Evolutionary conservation across 2,888 invertebrate species (phyloP), one percentile per base, ranked within the genome.

Genomic region (Platycnemis pennipes): DNA sequence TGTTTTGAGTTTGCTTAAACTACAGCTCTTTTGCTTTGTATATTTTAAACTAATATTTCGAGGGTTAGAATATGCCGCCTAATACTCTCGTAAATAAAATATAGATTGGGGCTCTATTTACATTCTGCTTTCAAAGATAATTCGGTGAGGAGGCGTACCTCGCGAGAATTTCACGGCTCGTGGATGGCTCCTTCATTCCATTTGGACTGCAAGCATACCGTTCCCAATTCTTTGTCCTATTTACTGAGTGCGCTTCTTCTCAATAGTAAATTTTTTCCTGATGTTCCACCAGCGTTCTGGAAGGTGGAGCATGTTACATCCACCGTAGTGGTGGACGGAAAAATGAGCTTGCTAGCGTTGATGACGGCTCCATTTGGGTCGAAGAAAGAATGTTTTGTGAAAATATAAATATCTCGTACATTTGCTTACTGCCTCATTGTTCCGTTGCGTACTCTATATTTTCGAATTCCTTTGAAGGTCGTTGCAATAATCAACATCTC

Each of bases 51-150:
- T 37, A 37, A 77, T 37, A 13, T 77, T 77, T 37, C 26, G 37
- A 37, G 16, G 13, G 16, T 0, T 1, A 11, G 77, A 77, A 13
- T 37, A 37, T 77, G 5, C 37, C 31, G 77, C 77, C 26, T 31
- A 49, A 26, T 63, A 77, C 37, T 37, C 13, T 37, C 37, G 77
- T 37, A 2, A 77, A 77, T 37, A 77, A 77, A 77, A 37, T 31
- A 77, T 77, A 37, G 77, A 37, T 77, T 77, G 31, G 31, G 77
- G 31, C 31, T 77, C n/a, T 77, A 77, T 77, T 77, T 77, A 77
- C 77, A 77, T 77, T 22, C 26, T 37, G 37, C 13, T 77, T 37
- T 77, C 31, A 77, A 77, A 77, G 77, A 77, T 77, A 69, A 69
- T 69, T 37, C 31, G 13, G 37, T 77, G 26, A 63, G 63, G 19